These are phyloP conservation scores for Psilopsiagon aymara DNA, from an alignment of 2,113 vertebrate genomes.

Conservation along the genomic window DNA sequence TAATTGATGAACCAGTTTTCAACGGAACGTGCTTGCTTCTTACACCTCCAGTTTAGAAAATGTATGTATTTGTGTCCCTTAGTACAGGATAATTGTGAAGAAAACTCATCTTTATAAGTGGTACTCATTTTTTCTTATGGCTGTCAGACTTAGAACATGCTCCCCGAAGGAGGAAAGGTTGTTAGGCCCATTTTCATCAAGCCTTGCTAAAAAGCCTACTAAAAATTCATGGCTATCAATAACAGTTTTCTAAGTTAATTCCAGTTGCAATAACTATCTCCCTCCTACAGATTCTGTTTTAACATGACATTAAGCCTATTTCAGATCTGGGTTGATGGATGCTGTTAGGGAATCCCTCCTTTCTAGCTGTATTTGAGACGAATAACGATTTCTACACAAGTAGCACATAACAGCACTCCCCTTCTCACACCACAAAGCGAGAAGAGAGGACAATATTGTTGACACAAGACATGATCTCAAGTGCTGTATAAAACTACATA, in stretches of 20 bases:
- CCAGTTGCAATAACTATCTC: not conserved
- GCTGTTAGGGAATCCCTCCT: not conserved
- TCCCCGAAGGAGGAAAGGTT: not conserved
- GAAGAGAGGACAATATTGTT: not conserved
- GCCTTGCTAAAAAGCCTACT: not conserved
- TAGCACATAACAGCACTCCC: not conserved
- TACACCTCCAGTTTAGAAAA: not conserved
- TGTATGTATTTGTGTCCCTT: not conserved
- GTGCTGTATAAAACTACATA: not conserved
- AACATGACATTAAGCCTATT: not conserved
- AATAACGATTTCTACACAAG: not conserved
- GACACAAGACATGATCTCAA: not conserved
- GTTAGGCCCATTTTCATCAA: not conserved
- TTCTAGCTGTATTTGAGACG: not conserved
- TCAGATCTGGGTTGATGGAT: not conserved
- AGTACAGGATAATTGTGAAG: not conserved
- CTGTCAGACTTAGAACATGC: not conserved
- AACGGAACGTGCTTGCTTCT: not conserved
- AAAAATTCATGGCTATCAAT: not conserved
- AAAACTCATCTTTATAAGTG: not conserved
- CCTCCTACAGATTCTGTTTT: not conserved
- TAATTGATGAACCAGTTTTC: not conserved
- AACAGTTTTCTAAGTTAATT: not conserved
- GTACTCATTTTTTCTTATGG: not conserved
- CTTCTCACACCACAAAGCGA: not conserved